Evolutionary conservation across 35 echinoderm and acorn worm genomes (phyloP).

Genomic region (Amphiura filiformis): DNA sequence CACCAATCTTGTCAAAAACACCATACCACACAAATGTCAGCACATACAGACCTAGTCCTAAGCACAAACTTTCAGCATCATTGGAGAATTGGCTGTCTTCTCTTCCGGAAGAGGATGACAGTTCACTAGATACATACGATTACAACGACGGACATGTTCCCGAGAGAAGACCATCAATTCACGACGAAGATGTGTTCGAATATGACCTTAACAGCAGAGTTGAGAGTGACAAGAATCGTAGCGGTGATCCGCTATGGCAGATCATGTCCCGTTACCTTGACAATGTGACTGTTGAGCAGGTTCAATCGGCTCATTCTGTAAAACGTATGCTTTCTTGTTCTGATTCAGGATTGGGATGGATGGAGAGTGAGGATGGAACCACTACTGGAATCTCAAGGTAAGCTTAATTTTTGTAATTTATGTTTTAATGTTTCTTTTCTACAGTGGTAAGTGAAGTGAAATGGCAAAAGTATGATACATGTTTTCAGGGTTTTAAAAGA

Average conservation of each 20-base stretch:
- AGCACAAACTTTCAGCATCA: background rate
- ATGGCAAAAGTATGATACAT: too few species aligned
- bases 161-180: background rate
- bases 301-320: background rate
- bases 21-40: too few species aligned
- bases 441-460: too few species aligned
- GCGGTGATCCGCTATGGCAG: background rate
- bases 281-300: background rate
- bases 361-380: background rate
- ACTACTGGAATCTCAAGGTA: conserved; percentile 8
- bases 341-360: background rate
- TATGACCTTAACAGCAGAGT: background rate
- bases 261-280: background rate
- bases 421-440: too few species aligned
- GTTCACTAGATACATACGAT: background rate
- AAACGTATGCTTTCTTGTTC: background rate
- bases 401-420: background rate
- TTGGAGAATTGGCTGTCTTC: background rate
- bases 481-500: too few species aligned
- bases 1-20: too few species aligned
- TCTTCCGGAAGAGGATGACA: too few species aligned
- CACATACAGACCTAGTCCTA: background rate
- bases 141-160: background rate
- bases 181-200: background rate
- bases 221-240: background rate